Conservation (phyloP, 92 coral and sea anemone genomes). For the Scolanthus callimorphus region DNA sequence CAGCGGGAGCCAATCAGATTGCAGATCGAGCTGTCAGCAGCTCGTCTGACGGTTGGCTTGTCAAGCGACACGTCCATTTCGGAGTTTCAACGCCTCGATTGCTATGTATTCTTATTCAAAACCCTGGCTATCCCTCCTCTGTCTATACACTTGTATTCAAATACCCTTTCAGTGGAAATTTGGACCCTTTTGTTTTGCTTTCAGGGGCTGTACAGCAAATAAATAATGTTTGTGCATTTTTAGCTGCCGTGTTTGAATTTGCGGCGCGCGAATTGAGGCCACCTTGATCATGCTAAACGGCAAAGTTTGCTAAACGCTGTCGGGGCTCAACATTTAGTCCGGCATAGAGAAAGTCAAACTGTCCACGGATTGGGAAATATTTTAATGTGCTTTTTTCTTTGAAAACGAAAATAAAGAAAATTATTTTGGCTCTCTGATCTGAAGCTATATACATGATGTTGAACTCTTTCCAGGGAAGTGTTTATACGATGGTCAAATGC, state of each 20-base stretch:
- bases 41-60: conserved; percentile 82
- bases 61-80: conserved; percentile 78
- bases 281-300: conserved; percentile 38
- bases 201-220: conserved; percentile 86
- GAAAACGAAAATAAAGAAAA: conserved; percentile 91
- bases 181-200: conserved; percentile 70
- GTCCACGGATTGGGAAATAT: conserved; percentile 55
- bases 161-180: conserved; percentile 70
- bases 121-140: conserved; percentile 75
- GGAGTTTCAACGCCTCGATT: conserved; percentile 84
- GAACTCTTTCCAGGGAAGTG: not conserved
- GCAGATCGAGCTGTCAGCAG: conserved; percentile 87
- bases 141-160: conserved; percentile 76
- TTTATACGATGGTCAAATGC: too few species aligned
- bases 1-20: conserved; percentile 67
- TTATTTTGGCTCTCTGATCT: conserved; percentile 37
- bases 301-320: conserved; percentile 41
- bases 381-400: conserved; percentile 89
- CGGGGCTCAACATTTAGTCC: conserved; percentile 19
- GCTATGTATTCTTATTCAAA: conserved; percentile 76
- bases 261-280: conserved; percentile 61
- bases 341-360: conserved; percentile 28
- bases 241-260: conserved; percentile 65
- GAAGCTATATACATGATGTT: conserved; percentile 69
- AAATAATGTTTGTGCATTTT: conserved; percentile 80